phyloP scores from a whole-genome alignment of 2,113 vertebrate genomes.

The Brachypteracias leptosomus region DNA sequence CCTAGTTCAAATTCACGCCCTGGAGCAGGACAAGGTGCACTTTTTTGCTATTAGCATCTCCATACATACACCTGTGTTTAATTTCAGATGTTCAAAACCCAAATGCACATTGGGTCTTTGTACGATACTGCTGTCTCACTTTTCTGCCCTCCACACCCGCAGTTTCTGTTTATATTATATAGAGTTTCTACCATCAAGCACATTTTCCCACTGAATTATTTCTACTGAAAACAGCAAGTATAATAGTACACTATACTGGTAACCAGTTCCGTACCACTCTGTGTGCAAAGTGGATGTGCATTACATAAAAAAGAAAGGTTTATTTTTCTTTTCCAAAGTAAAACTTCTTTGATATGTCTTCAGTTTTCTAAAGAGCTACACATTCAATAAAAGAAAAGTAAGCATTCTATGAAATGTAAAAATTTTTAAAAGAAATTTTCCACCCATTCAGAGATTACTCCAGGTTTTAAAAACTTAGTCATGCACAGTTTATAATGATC shows the following conservation, averaged over 20 bases:
- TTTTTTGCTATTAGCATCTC: neutral
- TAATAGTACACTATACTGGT: neutral
- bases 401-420: neutral
- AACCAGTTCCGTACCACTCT: neutral
- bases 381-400: neutral
- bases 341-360: neutral
- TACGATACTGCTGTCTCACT: neutral
- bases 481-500: neutral
- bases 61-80: neutral
- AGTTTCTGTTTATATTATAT: neutral
- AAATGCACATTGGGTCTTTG: neutral
- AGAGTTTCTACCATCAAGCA: neutral
- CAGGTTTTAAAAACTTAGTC: neutral
- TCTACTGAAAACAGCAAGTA: neutral
- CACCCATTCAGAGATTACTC: neutral
- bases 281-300: neutral
- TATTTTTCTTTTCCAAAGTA: neutral
- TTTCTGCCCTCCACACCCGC: neutral
- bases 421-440: neutral
- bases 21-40: neutral
- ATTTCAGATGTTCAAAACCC: neutral
- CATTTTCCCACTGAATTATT: neutral
- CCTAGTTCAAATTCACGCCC: neutral
- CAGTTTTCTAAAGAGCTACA: neutral
- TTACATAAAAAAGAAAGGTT: neutral